phyloP scores from a whole-genome alignment of 1,140 invertebrate species.

The Pseudomyrmex dendroicus region DNA sequence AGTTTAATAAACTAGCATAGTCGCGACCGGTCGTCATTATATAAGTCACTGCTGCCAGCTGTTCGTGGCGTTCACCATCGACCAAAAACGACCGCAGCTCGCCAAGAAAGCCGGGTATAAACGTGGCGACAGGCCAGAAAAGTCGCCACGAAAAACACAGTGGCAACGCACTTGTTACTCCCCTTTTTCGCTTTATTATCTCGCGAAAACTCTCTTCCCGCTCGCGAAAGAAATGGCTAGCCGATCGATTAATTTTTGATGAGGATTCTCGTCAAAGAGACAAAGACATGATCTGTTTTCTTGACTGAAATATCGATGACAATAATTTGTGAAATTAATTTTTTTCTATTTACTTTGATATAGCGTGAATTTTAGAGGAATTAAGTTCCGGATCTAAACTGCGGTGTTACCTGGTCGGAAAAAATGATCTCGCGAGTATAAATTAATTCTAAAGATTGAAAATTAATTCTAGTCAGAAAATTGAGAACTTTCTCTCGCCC shows the following conservation, averaged over 20 bases:
- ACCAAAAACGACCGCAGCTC: constrained; percentile 33
- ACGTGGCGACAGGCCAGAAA: constrained; percentile 58
- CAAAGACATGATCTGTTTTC: not conserved
- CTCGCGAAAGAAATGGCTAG: constrained; percentile 39
- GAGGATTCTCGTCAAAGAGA: no score
- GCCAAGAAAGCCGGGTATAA: constrained; percentile 40
- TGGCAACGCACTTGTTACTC: constrained; percentile 25
- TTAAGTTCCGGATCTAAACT: not conserved
- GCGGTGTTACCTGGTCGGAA: no score
- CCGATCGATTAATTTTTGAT: not conserved
- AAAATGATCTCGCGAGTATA: no score
- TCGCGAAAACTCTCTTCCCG: not conserved
- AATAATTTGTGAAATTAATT: not conserved
- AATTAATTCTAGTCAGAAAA: no score
- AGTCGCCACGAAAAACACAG: constrained; percentile 42
- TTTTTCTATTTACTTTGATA: not conserved
- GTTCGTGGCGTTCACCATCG: constrained; percentile 7
- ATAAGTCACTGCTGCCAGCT: constrained; percentile 57
- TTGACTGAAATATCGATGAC: no score
- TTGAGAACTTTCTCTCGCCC: no score
- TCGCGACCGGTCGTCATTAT: constrained; percentile 47
- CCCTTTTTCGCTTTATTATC: not conserved
- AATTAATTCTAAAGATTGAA: no score
- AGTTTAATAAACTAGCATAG: constrained; percentile 64
- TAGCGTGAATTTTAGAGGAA: no score